phyloP scores from a whole-genome alignment of 2,113 vertebrate species.

The Mustela nigripes region DNA sequence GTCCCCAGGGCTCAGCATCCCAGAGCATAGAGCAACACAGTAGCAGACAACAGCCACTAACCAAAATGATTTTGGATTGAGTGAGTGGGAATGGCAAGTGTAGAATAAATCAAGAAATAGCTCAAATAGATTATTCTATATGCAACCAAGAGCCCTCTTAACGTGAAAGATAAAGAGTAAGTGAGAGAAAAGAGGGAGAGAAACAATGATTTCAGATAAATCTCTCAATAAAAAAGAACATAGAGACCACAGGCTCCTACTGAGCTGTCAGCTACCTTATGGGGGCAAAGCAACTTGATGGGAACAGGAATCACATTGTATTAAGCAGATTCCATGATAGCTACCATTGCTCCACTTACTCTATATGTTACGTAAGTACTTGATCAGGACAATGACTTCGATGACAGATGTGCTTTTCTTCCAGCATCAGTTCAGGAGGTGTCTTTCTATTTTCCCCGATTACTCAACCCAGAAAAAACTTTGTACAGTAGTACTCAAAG shows the following conservation, averaged over 20 bases:
- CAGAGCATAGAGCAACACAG: not conserved
- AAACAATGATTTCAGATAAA: constrained; percentile 29
- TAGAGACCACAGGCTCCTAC: not conserved
- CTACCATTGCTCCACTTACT: not conserved
- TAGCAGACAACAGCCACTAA: not conserved
- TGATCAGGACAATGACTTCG: not conserved
- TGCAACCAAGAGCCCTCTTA: not conserved
- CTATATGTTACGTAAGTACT: not conserved
- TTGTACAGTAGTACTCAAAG: not conserved
- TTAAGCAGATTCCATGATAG: not conserved
- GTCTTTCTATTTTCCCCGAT: not conserved
- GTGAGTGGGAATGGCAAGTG: not conserved
- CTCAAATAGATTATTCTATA: not conserved
- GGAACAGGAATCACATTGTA: constrained; percentile 9
- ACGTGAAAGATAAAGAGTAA: not conserved
- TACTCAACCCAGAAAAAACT: not conserved
- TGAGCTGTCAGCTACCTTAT: not conserved
- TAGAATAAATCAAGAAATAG: not conserved
- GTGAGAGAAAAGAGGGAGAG: not conserved
- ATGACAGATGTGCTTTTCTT: constrained; percentile 16
- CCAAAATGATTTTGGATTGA: not conserved
- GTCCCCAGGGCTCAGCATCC: not conserved
- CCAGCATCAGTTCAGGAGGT: constrained; percentile 22
- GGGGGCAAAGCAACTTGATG: not conserved
- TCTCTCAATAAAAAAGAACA: not conserved